Percentiles rank a stretch among this genome's conserved stretches.
Evolutionary conservation across 1,140 invertebrate genomes (phyloP).

Genomic region (Drosophila tani): DNA sequence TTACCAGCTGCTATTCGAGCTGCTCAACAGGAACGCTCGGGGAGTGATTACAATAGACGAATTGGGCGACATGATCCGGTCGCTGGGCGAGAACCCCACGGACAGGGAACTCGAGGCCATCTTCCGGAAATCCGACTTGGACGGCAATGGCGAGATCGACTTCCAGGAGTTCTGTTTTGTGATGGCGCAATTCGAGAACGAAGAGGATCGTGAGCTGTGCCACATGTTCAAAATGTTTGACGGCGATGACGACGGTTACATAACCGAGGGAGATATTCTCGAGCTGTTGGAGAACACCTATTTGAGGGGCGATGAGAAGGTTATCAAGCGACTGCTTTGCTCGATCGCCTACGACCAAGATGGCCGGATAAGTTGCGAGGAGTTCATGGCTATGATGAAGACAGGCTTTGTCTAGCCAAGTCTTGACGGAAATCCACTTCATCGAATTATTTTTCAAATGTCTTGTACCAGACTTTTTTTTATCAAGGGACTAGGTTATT

Average conservation of each 20-base stretch:
- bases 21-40: conserved; percentile 6
- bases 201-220: conserved; percentile 47
- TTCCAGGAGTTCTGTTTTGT: conserved; percentile 67
- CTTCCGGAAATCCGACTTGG: conserved; percentile 81
- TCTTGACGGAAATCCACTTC: not conserved
- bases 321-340: not conserved
- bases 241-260: conserved; percentile 96
- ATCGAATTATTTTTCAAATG: not conserved
- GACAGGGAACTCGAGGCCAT: conserved; percentile 83
- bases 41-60: conserved; percentile 50
- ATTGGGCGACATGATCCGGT: conserved; percentile 69
- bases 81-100: conserved; percentile 72
- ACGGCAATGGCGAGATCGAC: conserved; percentile 84
- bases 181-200: conserved; percentile 54
- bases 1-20: conserved; percentile 13
- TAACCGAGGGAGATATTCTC: conserved; percentile 94
- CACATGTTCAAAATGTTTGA: conserved; percentile 91
- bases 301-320: not conserved
- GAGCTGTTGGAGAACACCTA: conserved; percentile 92
- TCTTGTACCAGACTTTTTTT: not conserved
- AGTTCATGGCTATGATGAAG: conserved; percentile 70
- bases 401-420: not conserved
- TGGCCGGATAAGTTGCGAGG: conserved; percentile 92
- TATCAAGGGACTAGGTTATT: not conserved
- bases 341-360: conserved; percentile 93